Conservation (phyloP, 2,888 invertebrate species). For the Lymantria dispar region DNA sequence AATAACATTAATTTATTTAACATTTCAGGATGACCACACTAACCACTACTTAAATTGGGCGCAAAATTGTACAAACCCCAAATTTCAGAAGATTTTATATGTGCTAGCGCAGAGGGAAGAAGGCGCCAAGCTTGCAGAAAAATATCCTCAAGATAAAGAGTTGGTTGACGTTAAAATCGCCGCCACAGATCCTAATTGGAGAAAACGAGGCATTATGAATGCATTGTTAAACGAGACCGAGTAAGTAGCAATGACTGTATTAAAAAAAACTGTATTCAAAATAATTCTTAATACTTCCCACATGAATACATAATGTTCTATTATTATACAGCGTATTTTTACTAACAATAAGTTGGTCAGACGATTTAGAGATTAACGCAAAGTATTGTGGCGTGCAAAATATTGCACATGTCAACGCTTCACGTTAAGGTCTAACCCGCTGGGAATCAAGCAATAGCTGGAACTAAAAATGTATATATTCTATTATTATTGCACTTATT, state of each 20-base stretch:
- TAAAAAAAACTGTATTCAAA: too few species aligned
- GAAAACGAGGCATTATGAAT: constrained; percentile 86
- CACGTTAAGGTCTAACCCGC: too few species aligned
- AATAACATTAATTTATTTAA: neutral
- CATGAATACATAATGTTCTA: too few species aligned
- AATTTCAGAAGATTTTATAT: constrained; percentile 85
- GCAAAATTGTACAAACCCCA: constrained; percentile 78
- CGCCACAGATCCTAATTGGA: constrained; percentile 85
- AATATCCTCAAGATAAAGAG: constrained; percentile 78
- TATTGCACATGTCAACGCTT: too few species aligned
- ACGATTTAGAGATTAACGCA: too few species aligned
- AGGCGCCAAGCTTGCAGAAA: constrained; percentile 79
- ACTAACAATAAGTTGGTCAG: too few species aligned
- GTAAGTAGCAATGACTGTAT: constrained; percentile 61
- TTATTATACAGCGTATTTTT: too few species aligned
- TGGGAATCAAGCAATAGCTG: too few species aligned
- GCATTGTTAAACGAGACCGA: constrained; percentile 83
- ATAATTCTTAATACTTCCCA: too few species aligned
- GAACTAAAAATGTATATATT: too few species aligned
- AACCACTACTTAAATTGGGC: constrained; percentile 68
- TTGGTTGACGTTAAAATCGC: constrained; percentile 85
- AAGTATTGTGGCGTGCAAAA: too few species aligned
- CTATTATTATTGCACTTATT: too few species aligned
- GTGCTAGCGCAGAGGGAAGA: constrained; percentile 82
- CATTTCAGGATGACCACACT: constrained; percentile 46